These are phyloP conservation scores for Palythoa grandiflora DNA, from an alignment of 92 coral and sea anemone genomes.

Conservation along the genomic window DNA sequence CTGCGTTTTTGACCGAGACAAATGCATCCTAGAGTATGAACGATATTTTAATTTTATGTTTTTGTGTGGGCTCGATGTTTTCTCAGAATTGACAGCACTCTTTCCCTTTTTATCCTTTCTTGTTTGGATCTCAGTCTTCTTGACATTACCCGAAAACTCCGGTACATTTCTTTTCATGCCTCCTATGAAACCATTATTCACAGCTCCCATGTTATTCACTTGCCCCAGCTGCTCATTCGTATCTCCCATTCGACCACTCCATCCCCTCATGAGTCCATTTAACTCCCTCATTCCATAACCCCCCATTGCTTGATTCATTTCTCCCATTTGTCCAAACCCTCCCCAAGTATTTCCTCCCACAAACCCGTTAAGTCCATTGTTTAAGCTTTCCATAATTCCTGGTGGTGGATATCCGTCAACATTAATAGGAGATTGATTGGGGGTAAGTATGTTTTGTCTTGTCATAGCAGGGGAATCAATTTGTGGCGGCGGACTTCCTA, in stretches of 20 bases:
- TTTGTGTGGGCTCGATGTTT: neutral
- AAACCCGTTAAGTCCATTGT: conserved; percentile 66
- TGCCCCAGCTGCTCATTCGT: conserved; percentile 36
- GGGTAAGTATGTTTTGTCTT: conserved; percentile 77
- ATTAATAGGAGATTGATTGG: conserved; percentile 86
- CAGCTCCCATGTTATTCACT: conserved; percentile 45
- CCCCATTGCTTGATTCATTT: conserved; percentile 56
- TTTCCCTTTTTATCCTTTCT: conserved; percentile 17
- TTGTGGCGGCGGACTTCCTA: conserved; percentile 58
- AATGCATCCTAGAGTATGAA: neutral
- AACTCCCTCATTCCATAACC: conserved; percentile 41
- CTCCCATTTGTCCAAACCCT: conserved; percentile 64
- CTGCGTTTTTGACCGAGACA: neutral
- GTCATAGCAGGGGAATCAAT: conserved; percentile 42
- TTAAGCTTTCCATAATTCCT: conserved; percentile 72
- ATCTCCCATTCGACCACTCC: conserved; percentile 42
- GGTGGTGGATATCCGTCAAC: conserved; percentile 85
- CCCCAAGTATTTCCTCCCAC: conserved; percentile 50
- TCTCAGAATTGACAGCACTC: conserved; percentile 15
- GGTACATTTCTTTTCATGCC: conserved; percentile 43
- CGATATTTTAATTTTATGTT: neutral
- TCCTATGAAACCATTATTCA: conserved; percentile 55
- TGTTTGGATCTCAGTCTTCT: conserved; percentile 75
- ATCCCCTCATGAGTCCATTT: conserved; percentile 45
- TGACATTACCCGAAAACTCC: conserved; percentile 57